phyloP scores from a whole-genome alignment of 2,113 vertebrate genomes.

The Larimichthys polyactis region DNA sequence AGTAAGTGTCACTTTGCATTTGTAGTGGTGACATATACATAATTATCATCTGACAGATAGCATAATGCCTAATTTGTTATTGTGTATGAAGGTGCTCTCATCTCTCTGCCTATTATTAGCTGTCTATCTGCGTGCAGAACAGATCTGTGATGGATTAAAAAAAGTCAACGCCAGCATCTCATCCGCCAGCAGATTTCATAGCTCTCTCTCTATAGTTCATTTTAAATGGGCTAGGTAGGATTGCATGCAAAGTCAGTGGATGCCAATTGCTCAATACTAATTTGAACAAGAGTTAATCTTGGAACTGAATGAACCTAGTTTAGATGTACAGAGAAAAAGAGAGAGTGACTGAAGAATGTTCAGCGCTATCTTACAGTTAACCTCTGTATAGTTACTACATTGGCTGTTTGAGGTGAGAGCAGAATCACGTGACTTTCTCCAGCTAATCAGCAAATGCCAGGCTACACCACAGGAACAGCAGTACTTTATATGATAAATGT shows the following conservation, averaged over 20 bases:
- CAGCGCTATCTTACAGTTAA: no score
- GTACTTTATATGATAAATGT: background rate
- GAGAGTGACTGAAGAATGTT: no score
- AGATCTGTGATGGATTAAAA: background rate
- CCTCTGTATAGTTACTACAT: no score
- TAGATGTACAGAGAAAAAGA: no score
- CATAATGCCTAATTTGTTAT: background rate
- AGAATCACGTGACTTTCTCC: no score
- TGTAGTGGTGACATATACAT: background rate
- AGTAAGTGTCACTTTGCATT: background rate
- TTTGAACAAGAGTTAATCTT: no score
- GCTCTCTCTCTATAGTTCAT: background rate
- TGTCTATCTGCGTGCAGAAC: background rate
- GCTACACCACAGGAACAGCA: background rate
- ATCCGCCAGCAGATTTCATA: slow-evolving; percentile 1
- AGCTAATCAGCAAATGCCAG: no score
- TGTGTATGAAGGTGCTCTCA: slow-evolving; percentile 8
- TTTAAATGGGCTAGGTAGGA: background rate
- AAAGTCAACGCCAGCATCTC: background rate
- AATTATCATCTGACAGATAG: background rate
- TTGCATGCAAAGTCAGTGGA: background rate
- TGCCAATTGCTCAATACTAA: no score
- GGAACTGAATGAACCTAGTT: no score
- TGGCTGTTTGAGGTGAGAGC: no score
- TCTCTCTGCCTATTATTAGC: background rate